Conservation (phyloP, 2,797 vertebrate genomes). For the Sphenodon punctatus region DNA sequence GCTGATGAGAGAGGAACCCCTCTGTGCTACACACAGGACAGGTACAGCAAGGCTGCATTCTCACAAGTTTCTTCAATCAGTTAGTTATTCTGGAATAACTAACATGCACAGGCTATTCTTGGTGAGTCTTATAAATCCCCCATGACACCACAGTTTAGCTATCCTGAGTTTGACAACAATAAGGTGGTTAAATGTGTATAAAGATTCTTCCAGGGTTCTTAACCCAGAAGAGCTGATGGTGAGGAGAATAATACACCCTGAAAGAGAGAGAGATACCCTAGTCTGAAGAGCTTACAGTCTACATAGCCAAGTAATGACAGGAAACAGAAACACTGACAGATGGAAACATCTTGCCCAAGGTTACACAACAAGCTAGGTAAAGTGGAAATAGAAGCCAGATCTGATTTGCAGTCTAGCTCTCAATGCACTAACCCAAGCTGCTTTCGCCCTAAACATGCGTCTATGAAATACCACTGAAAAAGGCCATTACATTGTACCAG, state of each 20-base stretch:
- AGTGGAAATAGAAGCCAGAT: background rate
- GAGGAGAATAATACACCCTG: background rate
- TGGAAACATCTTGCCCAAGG: background rate
- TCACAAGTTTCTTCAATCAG: no score
- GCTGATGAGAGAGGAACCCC: no score
- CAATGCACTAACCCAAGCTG: background rate
- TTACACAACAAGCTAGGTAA: background rate
- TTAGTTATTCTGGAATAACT: no score
- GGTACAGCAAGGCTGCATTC: no score
- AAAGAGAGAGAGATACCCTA: background rate
- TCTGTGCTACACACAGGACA: no score
- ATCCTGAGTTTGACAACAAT: no score
- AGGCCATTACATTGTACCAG: background rate
- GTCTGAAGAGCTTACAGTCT: background rate
- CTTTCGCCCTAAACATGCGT: fast-evolving
- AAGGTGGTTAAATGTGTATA: no score
- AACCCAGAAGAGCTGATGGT: no score
- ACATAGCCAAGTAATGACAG: background rate
- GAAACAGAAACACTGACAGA: background rate
- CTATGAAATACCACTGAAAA: background rate
- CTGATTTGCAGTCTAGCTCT: background rate
- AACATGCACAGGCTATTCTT: no score
- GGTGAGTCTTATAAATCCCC: no score
- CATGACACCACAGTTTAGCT: no score
- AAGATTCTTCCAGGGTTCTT: no score